Percentiles rank a stretch among this genome's conserved stretches.
phyloP scores from a whole-genome alignment of 2,797 vertebrate genomes.

The Carcharodon carcharias region DNA sequence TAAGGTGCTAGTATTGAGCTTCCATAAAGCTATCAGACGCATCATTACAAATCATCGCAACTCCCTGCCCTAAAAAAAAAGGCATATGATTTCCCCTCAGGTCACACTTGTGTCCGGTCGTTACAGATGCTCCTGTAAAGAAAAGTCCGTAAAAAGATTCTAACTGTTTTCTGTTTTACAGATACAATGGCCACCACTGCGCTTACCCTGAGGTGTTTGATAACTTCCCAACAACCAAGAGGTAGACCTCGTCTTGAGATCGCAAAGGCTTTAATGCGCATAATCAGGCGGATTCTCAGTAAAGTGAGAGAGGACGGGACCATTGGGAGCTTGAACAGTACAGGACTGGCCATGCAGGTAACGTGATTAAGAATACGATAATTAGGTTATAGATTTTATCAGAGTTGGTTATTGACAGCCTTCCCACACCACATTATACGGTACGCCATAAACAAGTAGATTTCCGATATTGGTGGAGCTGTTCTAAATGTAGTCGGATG shows the following conservation, averaged over 20 bases:
- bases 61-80: too few relatives aligned
- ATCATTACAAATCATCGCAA: too few relatives aligned
- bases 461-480: too few relatives aligned
- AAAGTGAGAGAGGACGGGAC: background rate
- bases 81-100: background rate
- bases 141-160: background rate
- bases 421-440: too few relatives aligned
- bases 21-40: too few relatives aligned
- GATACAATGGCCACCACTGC: background rate
- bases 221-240: background rate
- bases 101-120: too few relatives aligned
- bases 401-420: too few relatives aligned
- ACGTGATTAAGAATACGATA: background rate
- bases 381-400: too few relatives aligned
- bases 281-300: background rate
- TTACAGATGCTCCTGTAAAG: background rate
- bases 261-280: background rate
- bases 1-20: too few relatives aligned
- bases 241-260: background rate
- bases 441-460: too few relatives aligned
- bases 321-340: background rate
- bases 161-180: background rate
- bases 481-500: too few relatives aligned
- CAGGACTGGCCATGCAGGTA: background rate
- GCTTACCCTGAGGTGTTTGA: background rate